Base-by-base conservation (phyloP, 2,113 vertebrate species). In the Probosciger aterrimus region DNA sequence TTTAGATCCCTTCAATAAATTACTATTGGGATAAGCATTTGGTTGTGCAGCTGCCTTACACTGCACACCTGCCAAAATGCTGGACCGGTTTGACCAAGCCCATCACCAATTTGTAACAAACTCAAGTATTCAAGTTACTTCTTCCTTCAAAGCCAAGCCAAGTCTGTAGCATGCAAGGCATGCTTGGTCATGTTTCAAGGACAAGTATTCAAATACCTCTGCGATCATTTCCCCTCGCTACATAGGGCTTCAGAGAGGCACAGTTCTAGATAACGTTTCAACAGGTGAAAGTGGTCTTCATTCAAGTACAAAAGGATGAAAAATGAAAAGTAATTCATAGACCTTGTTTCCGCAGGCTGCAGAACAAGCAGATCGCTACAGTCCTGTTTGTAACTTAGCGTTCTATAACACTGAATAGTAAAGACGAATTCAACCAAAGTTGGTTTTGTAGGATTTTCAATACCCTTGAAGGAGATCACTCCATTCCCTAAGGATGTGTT, bases 321-420 rank as follows among this genome's bases (percentile, higher is more conserved):
- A 86, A 69, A 39, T 20, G 67, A 44, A 69, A 74, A 79, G n/a
- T 39, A 82, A 35, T 25, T 31, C 44, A 9, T 16, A 87, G 82
- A 19, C 37, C 43, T 86, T 65, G 33, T 24, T 77, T 70, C 63
- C 75, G 76, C n/a, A 30, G 79, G 82, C 37, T 23, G 33, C 86
- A 88, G 31, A 88, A 76, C 19, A 62, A 79, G 75, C 88, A 92
- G 49, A 92, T 39, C 79, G 28, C 77, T n/a, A 74, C 70, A 82
- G 33, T 18, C 46, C 73, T 82, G 88, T 83, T 74, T 77, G 30
- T 63, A 95, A 76, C 46, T 46, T 68, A 18, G 28, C 30, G n/a
- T 52, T 73, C 75, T 82, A 37, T 27, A 83, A 74, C 35, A 41
- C 70, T 76, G 49, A 89, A 50, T 10, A 82, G 60, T 16, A 59